Evolutionary conservation across 2,113 vertebrate genomes (phyloP).

Genomic region (Loxodonta africana): DNA sequence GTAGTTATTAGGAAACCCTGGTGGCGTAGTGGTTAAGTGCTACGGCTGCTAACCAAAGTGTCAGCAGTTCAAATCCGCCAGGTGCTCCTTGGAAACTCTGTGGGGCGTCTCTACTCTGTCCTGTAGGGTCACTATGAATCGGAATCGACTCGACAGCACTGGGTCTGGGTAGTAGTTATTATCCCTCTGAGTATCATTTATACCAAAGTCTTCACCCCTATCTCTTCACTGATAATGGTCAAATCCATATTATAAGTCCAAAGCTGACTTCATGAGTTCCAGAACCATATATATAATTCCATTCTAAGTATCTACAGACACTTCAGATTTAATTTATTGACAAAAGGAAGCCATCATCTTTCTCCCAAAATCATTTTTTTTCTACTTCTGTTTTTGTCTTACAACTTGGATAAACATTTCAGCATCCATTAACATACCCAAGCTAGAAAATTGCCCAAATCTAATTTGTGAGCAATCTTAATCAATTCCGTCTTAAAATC

Average conservation of each 20-base stretch:
- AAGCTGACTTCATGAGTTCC: neutral
- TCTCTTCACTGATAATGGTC: neutral
- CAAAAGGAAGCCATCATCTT: neutral
- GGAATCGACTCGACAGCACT: too few species aligned
- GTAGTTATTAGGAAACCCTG: neutral
- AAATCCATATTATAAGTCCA: neutral
- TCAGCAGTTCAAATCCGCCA: too few species aligned
- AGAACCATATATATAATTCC: neutral
- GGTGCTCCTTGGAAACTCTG: too few species aligned
- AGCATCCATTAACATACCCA: neutral
- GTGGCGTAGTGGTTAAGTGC: too few species aligned
- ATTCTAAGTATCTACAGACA: neutral
- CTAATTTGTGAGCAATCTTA: neutral
- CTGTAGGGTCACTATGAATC: too few species aligned
- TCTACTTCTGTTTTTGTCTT: neutral
- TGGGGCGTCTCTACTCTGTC: too few species aligned
- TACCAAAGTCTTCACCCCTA: neutral
- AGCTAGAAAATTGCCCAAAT: neutral
- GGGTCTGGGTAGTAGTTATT: neutral
- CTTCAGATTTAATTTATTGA: neutral
- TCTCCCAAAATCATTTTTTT: neutral
- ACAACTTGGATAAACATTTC: neutral
- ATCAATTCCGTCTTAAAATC: neutral
- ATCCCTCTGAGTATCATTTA: neutral
- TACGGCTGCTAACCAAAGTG: too few species aligned